A percentile compares a stretch with the other conserved stretches of the same genome.
phyloP scores from a whole-genome alignment of 2,888 invertebrate genomes.

The Polyommatus iphigenia region DNA sequence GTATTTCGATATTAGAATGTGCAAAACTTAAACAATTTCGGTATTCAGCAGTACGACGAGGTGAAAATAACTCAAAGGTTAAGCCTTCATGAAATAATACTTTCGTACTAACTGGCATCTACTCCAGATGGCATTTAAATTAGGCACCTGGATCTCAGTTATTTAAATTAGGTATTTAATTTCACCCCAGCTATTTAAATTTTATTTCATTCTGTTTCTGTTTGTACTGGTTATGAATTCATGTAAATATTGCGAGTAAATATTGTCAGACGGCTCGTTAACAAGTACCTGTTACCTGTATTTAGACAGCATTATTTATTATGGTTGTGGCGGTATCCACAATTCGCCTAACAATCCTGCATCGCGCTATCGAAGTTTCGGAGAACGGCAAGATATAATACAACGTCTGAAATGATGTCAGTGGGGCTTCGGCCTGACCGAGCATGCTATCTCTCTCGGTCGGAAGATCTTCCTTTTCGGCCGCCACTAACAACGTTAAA shows the following conservation, averaged over 20 bases:
- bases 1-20: constrained; percentile 1
- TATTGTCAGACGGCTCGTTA: background rate
- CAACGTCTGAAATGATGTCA: too few relatives aligned
- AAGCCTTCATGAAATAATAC: constrained; percentile 5
- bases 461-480: too few relatives aligned
- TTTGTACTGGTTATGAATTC: background rate
- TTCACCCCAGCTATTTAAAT: background rate
- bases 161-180: constrained; percentile 20
- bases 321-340: too few relatives aligned
- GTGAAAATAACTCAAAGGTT: constrained; percentile 15
- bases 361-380: too few relatives aligned
- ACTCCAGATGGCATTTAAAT: background rate
- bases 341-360: too few relatives aligned
- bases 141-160: background rate
- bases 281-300: background rate
- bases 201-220: background rate
- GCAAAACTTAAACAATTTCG: constrained; percentile 4
- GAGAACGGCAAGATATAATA: too few relatives aligned
- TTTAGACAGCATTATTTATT: background rate
- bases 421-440: too few relatives aligned
- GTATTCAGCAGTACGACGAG: background rate
- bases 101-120: constrained; percentile 1
- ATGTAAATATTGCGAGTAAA: background rate
- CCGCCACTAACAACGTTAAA: too few relatives aligned
- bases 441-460: too few relatives aligned